Conservation (phyloP, 35 echinoderm and acorn worm species). For the Acanthaster planci region DNA sequence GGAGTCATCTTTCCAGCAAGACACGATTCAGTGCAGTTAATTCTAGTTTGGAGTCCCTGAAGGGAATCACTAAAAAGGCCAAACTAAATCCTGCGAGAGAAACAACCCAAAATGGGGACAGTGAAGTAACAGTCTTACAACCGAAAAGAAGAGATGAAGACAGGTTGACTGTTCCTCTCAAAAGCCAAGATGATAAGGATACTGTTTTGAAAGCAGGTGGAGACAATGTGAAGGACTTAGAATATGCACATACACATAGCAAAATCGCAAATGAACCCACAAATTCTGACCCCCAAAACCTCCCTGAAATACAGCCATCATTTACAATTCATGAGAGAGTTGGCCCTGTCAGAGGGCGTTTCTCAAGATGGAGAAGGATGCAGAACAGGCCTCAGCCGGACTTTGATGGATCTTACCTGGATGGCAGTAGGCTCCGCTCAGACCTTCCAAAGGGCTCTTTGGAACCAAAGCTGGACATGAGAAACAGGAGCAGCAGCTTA, state of each 20-base stretch:
- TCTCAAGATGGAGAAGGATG: conserved; percentile 18
- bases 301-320: neutral
- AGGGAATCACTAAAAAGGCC: conserved; percentile 7
- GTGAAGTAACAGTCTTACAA: neutral
- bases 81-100: neutral
- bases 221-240: neutral
- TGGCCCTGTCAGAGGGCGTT: neutral
- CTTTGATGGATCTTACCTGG: conserved; percentile 4
- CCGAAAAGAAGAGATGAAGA: neutral
- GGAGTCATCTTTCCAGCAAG: neutral
- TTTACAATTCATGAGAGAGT: neutral
- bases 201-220: neutral
- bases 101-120: neutral
- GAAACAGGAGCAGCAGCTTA: neutral
- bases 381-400: neutral
- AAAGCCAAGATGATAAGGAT: neutral
- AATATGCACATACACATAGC: neutral
- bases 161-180: neutral
- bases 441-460: neutral
- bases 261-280: neutral
- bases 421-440: neutral
- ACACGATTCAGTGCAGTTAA: conserved; percentile 28
- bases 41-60: neutral
- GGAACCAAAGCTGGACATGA: neutral
- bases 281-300: neutral